Evolutionary conservation across 2,113 vertebrate species (phyloP).

Genomic region (Anoplopoma fimbria): DNA sequence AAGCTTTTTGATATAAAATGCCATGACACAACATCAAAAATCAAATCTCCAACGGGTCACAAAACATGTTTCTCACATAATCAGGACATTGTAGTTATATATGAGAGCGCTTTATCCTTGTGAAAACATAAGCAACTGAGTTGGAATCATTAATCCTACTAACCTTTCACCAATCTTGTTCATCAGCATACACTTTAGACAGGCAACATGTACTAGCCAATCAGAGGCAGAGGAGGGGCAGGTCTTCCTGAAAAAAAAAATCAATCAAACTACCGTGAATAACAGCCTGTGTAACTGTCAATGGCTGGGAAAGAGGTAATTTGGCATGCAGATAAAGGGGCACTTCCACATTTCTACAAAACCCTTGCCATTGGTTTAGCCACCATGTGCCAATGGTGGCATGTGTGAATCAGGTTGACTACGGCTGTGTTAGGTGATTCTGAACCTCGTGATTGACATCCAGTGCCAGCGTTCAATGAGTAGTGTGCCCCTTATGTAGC

Average conservation of each 20-base stretch:
- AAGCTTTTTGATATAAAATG: no score
- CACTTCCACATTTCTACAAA: not conserved
- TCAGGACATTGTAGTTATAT: not conserved
- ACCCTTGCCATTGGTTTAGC: not conserved
- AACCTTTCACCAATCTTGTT: not conserved
- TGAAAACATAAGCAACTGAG: not conserved
- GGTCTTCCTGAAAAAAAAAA: not conserved
- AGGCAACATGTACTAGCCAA: not conserved
- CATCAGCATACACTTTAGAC: not conserved
- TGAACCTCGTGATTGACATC: not conserved
- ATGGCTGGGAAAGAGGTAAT: not conserved
- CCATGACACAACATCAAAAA: not conserved
- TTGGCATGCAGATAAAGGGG: not conserved
- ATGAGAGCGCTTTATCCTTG: not conserved
- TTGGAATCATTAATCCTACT: not conserved
- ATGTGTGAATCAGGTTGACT: not conserved
- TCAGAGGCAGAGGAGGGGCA: not conserved
- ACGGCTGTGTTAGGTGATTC: not conserved
- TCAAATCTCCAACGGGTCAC: not conserved
- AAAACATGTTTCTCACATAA: not conserved
- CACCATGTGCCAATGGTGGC: not conserved
- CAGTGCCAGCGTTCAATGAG: not conserved
- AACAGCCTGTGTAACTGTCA: not conserved
- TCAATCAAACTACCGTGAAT: not conserved
- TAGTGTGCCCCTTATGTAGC: not conserved